Evolutionary conservation across 2,113 vertebrate genomes (phyloP).

Genomic region (Redunca redunca): DNA sequence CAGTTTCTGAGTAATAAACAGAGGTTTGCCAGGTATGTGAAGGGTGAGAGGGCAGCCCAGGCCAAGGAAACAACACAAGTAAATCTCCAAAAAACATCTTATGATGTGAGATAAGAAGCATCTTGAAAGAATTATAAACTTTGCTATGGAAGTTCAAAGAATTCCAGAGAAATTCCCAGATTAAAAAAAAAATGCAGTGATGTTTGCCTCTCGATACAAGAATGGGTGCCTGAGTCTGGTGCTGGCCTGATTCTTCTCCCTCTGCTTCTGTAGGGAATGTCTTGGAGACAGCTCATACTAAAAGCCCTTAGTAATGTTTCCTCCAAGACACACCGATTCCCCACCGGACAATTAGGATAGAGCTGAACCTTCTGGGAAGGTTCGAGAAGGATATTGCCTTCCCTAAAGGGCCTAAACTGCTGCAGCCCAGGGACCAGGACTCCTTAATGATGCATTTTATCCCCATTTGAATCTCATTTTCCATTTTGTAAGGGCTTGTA

Average conservation of each 20-base stretch:
- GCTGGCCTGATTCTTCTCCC: not conserved
- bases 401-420: conserved; percentile 8
- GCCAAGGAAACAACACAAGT: not conserved
- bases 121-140: not conserved
- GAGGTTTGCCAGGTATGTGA: not conserved
- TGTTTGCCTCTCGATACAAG: not conserved
- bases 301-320: conserved; percentile 51
- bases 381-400: not conserved
- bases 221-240: not conserved
- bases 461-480: conserved; percentile 30
- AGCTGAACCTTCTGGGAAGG: conserved; percentile 9
- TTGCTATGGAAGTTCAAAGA: conserved; percentile 13
- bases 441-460: conserved; percentile 43
- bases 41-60: not conserved
- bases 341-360: conserved; percentile 56
- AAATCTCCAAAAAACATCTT: conserved; percentile 32
- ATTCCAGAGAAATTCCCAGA: conserved; percentile 42
- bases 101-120: conserved; percentile 1
- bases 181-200: not conserved
- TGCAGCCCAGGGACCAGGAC: not conserved
- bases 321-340: conserved; percentile 37
- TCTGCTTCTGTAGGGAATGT: conserved; percentile 35
- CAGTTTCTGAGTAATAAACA: not conserved
- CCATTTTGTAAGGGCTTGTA: not conserved
- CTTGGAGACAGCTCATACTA: conserved; percentile 39